Evolutionary conservation across 2,888 invertebrate genomes (phyloP), one percentile per base, ranked within the genome.

Genomic region (Danaus chrysippus): DNA sequence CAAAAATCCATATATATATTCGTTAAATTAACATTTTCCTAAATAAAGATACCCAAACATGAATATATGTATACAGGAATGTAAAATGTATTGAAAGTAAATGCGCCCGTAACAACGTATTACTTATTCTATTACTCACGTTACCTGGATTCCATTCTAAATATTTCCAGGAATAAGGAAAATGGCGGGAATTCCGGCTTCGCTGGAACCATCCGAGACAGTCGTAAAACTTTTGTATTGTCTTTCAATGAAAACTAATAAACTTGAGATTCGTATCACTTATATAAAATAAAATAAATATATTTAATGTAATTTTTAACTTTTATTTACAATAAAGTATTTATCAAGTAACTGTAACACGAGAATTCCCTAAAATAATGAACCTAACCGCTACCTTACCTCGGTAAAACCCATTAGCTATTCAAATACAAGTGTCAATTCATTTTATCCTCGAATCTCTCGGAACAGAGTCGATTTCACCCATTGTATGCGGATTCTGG

Each of bases 401-500:
- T 5, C 23, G 23, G 23, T 34, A 34, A 34, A 34, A 34, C 23
- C 23, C 23, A 34, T 34, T 34, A 34, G 23, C 23, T 5, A 64
- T 73, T 73, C 66, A 70, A 23, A 41, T 56, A 44, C 23, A 42
- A 19, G 46, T 53, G 59, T 56, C 68, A 55, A 63, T 62, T 44
- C 41, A 34, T 15, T 62, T 54, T 76, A 76, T 77, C 76, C 75
- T 65, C 49, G 10, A 9, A 49, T 10, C 49, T 42, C 43, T 68
- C 68, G 62, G 65, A 62, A 56, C 56, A 54, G 58, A 68, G 71
- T 73, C 76, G 82, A 80, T 82, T 81, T 79, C 78, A 76, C 81
- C 83, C 78, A 86, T 87, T 86, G 86, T 86, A 78, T 81, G 76
- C 79, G 84, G 87, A 87, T 87, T 87, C 87, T 87, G 87, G 77